Evolutionary conservation across 53 echinoderm and acorn worm genomes (phyloP), one percentile per base, ranked within the genome.

Genomic region (Temnopleurus reevesii): DNA sequence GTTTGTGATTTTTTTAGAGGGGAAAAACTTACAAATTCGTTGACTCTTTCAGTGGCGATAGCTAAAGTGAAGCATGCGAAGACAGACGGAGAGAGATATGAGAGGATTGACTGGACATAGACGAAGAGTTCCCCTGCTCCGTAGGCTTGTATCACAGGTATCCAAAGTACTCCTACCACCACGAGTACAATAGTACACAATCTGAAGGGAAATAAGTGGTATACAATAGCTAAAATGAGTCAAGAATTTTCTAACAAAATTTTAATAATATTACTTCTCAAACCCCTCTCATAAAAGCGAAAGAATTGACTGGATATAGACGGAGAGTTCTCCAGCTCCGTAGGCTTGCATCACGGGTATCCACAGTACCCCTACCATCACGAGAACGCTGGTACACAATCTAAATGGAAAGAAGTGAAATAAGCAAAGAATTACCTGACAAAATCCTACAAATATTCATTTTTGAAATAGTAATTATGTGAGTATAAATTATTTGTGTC

Each of bases 111-210:
- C 65, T 95, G 95, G 31, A 95, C 86, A 53, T 95, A 95, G 56
- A 95, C 91, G 77, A 95, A 95, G 56, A 95, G 86, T 46, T 95
- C 92, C 1, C 96, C 96, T 4, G 92, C 30, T 4, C 96, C 96
- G 58, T 91, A 95, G 51, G 82, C 81, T 66, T 94, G 89, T 80
- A 95, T 95, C 36, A 95, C 77, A 4, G 95, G 95, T 7, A 95
- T 58, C 95, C 95, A 95, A 4, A 91, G 71, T 2, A 94, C 84
- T 29, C 95, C 95, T 57, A 94, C 49, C 31, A 76, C 90, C 8
- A 92, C 95, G 24, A 95, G 77, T 4, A 94, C 53, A 2, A 95
- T 4, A 54, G 95, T 95, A 31, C 90, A 71, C 0, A 95, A 36
- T 81, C 93, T 95, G 89, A 33, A 10, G 31, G n/a, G n/a, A n/a